Conservation (phyloP, 92 coral and sea anemone genomes). For the Phenganax stokvisi region DNA sequence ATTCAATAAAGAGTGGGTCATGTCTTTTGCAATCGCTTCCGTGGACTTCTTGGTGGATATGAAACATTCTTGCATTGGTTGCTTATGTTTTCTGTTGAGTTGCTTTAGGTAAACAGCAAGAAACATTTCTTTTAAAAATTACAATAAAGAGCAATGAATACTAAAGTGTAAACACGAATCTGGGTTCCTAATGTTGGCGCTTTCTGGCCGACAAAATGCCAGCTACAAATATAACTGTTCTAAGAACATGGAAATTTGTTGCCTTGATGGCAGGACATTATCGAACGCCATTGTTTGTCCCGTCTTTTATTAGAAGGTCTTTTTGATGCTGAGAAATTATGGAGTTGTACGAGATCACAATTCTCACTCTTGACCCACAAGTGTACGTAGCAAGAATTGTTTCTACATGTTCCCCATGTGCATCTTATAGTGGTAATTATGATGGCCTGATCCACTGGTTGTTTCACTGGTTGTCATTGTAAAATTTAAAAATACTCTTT, state of each 20-base stretch:
- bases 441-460: neutral
- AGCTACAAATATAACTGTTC: slow-evolving; percentile 49
- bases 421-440: slow-evolving; percentile 36
- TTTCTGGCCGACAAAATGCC: slow-evolving; percentile 54
- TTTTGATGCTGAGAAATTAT: slow-evolving; percentile 48
- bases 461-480: too few relatives aligned
- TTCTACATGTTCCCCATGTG: slow-evolving; percentile 54
- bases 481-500: too few relatives aligned
- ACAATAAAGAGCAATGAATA: neutral
- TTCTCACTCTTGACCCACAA: slow-evolving; percentile 45
- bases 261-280: slow-evolving; percentile 50
- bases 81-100: neutral
- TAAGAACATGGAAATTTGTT: slow-evolving; percentile 47
- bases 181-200: slow-evolving; percentile 51
- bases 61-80: too few relatives aligned
- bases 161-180: neutral
- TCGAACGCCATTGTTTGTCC: slow-evolving; percentile 26
- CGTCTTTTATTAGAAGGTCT: slow-evolving; percentile 49
- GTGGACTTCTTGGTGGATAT: neutral
- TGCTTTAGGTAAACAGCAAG: neutral
- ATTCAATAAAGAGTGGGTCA: neutral
- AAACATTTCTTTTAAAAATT: neutral
- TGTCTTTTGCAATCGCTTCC: neutral
- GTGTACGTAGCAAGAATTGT: slow-evolving; percentile 53
- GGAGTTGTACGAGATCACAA: slow-evolving; percentile 50